Percentiles rank a stretch among this genome's conserved stretches.
Evolutionary conservation across 1,140 invertebrate species (phyloP).

Genomic region (Thaumatotibia leucotreta): DNA sequence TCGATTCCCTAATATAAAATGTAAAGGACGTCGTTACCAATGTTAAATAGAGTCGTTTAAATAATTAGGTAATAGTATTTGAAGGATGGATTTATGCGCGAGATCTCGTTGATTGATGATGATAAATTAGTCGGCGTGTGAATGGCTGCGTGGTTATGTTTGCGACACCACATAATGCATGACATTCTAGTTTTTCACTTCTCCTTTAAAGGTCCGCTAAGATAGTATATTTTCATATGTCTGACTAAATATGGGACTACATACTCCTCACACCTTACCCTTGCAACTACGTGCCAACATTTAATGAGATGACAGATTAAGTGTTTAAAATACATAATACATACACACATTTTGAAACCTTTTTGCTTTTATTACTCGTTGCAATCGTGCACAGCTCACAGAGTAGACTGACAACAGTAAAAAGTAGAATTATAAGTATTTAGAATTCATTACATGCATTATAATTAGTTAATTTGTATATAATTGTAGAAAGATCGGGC

Average conservation of each 20-base stretch:
- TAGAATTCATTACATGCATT: too few relatives aligned
- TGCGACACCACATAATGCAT: background rate
- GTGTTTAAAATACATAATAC: too few relatives aligned
- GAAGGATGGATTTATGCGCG: background rate
- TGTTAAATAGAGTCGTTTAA: conserved; percentile 7
- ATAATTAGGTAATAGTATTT: background rate
- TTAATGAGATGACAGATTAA: too few relatives aligned
- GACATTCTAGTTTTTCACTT: background rate
- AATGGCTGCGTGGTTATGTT: background rate
- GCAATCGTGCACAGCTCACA: too few relatives aligned
- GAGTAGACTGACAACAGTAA: too few relatives aligned
- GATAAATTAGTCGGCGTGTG: background rate
- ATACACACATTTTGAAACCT: too few relatives aligned
- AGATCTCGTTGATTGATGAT: background rate
- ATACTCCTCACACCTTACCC: background rate
- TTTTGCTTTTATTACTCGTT: too few relatives aligned
- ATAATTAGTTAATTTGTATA: too few relatives aligned
- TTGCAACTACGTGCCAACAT: background rate
- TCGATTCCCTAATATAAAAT: background rate
- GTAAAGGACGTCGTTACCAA: conserved; percentile 1
- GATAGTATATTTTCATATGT: background rate
- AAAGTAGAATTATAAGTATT: too few relatives aligned
- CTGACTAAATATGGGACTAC: background rate
- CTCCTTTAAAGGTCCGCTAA: background rate
- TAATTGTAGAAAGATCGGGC: too few relatives aligned